Percentiles rank a stretch among this genome's conserved stretches.
Conservation (phyloP, 2,888 invertebrate genomes). For the Acronicta leporina region DNA sequence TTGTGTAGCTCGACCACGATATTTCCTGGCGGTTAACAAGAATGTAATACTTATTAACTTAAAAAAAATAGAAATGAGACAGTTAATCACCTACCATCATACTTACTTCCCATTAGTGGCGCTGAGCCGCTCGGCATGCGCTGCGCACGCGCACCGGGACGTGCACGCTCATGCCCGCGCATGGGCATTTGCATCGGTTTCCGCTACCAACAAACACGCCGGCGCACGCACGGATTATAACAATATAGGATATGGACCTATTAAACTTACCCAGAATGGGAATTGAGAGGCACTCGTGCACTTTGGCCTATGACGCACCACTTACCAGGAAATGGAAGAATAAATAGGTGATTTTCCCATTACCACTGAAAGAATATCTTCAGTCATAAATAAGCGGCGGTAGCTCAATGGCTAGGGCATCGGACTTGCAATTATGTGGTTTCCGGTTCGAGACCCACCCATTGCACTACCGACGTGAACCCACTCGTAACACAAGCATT, state of each 20-base stretch:
- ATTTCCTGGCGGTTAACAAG: too few relatives aligned
- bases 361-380: too few relatives aligned
- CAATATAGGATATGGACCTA: constrained; percentile 52
- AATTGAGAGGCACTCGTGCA: constrained; percentile 20
- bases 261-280: constrained; percentile 30
- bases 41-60: not conserved
- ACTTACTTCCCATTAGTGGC: constrained; percentile 4
- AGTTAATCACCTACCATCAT: not conserved
- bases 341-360: not conserved
- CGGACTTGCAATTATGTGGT: too few relatives aligned
- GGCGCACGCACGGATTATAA: constrained; percentile 43
- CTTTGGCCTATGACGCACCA: constrained; percentile 27
- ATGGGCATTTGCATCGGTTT: constrained; percentile 59
- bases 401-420: too few relatives aligned
- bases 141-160: constrained; percentile 41
- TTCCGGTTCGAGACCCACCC: too few relatives aligned
- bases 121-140: constrained; percentile 34
- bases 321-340: not conserved
- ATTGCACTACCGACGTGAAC: too few relatives aligned
- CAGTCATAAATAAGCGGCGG: too few relatives aligned
- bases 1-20: too few relatives aligned
- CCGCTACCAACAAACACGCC: constrained; percentile 56
- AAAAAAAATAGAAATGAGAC: not conserved
- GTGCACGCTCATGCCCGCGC: constrained; percentile 37
- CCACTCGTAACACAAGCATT: too few relatives aligned